Percentiles rank a stretch among this genome's conserved stretches.
phyloP scores from a whole-genome alignment of 2,888 invertebrate species.

The Disparrhopalites patrizii region DNA sequence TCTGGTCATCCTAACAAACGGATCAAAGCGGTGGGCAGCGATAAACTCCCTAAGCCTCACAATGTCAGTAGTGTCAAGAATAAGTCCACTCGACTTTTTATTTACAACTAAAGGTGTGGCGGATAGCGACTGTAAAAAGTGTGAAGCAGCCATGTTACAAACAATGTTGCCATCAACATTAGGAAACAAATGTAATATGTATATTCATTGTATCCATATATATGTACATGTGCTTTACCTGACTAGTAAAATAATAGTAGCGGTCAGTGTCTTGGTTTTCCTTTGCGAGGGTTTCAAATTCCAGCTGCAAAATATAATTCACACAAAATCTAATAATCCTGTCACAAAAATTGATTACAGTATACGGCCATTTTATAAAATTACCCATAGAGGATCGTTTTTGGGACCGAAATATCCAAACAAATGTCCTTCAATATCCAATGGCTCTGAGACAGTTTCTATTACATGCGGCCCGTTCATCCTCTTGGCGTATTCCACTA shows the following conservation, averaged over 20 bases:
- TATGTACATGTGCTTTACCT: conserved; percentile 7
- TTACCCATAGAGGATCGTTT: conserved; percentile 72
- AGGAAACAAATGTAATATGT: neutral
- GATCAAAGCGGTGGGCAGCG: conserved; percentile 59
- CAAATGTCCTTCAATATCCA: conserved; percentile 57
- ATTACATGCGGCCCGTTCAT: conserved; percentile 86
- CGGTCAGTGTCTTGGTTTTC: conserved; percentile 19
- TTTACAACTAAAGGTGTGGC: conserved; percentile 1
- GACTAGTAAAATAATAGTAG: neutral
- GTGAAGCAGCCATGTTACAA: too few species aligned
- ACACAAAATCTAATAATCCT: too few species aligned
- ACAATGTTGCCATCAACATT: too few species aligned
- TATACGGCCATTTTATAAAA: too few species aligned
- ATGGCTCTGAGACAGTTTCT: conserved; percentile 70
- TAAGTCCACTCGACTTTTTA: conserved; percentile 14
- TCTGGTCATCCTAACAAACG: conserved; percentile 80
- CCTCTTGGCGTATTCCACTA: conserved; percentile 81
- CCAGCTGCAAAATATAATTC: neutral
- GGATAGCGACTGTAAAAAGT: too few species aligned
- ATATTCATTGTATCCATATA: neutral
- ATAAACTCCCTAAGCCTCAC: conserved; percentile 8
- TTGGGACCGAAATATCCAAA: conserved; percentile 81
- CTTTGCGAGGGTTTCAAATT: conserved; percentile 15
- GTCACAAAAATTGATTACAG: too few species aligned
- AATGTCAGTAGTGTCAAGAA: conserved; percentile 1